Conservation (phyloP, 2,888 invertebrate genomes). For the Campoplex capitator region DNA sequence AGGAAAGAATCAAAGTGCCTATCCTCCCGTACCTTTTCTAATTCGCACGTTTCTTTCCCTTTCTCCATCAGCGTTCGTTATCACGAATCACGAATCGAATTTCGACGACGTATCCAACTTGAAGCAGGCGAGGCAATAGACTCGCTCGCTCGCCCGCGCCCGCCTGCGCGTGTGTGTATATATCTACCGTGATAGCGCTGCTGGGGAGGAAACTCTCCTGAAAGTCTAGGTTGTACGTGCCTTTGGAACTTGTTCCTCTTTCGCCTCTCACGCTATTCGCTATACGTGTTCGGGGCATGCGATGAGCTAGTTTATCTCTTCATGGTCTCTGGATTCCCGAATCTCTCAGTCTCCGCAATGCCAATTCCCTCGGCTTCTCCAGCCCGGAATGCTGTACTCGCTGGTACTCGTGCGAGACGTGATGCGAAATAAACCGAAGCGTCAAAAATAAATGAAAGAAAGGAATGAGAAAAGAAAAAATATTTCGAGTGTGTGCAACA, state of each 20-base stretch:
- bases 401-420: slow-evolving; percentile 54
- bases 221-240: slow-evolving; percentile 56
- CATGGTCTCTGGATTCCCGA: slow-evolving; percentile 54
- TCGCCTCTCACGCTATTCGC: slow-evolving; percentile 19
- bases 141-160: too few species aligned
- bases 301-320: slow-evolving; percentile 58
- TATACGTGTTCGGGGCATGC: slow-evolving; percentile 66
- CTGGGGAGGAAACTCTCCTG: slow-evolving; percentile 24
- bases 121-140: slow-evolving; percentile 18
- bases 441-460: slow-evolving; percentile 35
- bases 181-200: slow-evolving; percentile 19
- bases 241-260: slow-evolving; percentile 50
- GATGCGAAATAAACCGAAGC: slow-evolving; percentile 45
- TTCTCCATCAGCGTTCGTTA: slow-evolving; percentile 25
- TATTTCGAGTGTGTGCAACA: neutral
- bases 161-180: neutral
- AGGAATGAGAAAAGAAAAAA: neutral
- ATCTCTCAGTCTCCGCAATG: slow-evolving; percentile 40
- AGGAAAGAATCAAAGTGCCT: neutral
- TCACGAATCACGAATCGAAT: slow-evolving; percentile 65
- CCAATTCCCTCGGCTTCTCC: slow-evolving; percentile 7
- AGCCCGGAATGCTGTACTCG: slow-evolving; percentile 28
- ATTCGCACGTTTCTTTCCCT: slow-evolving; percentile 8
- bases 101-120: slow-evolving; percentile 50
- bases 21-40: neutral